Evolutionary conservation across 1,140 invertebrate genomes (phyloP).

Genomic region (Adoxophyes honmai): DNA sequence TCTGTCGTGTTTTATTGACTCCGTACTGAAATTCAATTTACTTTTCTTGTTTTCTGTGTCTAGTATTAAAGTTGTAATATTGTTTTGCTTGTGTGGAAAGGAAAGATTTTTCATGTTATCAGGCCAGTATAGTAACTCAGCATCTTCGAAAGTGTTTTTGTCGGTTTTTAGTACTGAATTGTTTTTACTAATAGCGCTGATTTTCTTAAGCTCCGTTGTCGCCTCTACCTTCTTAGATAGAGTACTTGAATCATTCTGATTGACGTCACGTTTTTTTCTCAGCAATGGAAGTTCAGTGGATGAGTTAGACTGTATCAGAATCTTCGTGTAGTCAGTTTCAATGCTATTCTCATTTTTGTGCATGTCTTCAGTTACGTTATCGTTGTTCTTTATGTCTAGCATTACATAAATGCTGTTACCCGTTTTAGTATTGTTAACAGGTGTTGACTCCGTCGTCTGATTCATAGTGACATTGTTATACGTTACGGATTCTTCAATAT

Average conservation of each 20-base stretch:
- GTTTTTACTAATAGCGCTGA: slow-evolving; percentile 11
- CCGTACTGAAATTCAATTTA: slow-evolving; percentile 48
- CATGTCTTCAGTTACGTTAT: slow-evolving; percentile 38
- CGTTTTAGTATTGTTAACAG: slow-evolving; percentile 30
- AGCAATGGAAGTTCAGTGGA: slow-evolving; percentile 20
- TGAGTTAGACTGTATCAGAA: slow-evolving; percentile 17
- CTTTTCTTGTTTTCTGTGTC: slow-evolving; percentile 49
- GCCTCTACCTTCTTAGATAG: background rate
- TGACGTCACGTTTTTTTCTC: slow-evolving; percentile 32
- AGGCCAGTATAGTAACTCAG: slow-evolving; percentile 59
- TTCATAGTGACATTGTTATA: slow-evolving; percentile 15
- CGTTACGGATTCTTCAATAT: background rate
- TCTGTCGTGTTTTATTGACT: slow-evolving; percentile 43
- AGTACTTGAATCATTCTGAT: background rate
- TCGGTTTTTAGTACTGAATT: slow-evolving; percentile 30
- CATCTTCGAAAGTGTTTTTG: slow-evolving; percentile 25
- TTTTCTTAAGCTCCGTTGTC: background rate
- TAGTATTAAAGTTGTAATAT: slow-evolving; percentile 48
- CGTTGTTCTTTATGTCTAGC: slow-evolving; percentile 39
- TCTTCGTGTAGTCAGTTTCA: slow-evolving; percentile 41
- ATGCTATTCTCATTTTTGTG: slow-evolving; percentile 54
- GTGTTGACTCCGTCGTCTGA: slow-evolving; percentile 3
- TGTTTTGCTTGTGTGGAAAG: slow-evolving; percentile 25
- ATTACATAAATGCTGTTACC: slow-evolving; percentile 38
- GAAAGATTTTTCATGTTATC: slow-evolving; percentile 25